Evolutionary conservation across 2,888 invertebrate species (phyloP), one percentile per base, ranked within the genome.

Genomic region (Cataglyphis albicans): DNA sequence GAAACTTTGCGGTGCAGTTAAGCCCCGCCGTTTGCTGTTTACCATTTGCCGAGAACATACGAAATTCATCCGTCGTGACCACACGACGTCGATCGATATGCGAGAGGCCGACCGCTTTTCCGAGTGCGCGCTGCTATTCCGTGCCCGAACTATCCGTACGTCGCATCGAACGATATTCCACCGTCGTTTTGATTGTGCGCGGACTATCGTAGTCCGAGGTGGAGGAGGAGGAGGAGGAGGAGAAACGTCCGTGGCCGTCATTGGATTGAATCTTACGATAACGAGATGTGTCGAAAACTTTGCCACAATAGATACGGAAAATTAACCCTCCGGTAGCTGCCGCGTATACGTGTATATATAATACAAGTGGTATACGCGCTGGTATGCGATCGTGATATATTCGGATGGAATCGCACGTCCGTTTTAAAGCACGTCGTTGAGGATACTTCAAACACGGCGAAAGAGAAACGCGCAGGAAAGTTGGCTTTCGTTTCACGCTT

Each of bases 21-120:
- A 90, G 87, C 89, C 85, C 82, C 85, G 82, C 82, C 88, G 85
- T 87, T 86, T 81, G 88, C 85, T 90, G 90, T 90, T 90, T 90
- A 88, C 90, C 89, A 87, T 90, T 90, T 84, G 89, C 87, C 84
- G 86, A 85, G 86, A 84, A 86, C 89, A 88, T 90, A 87, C 89
- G 90, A 90, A 90, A 90, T 90, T 89, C 90, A 90, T 90, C 90
- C 83, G 87, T 86, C 90, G 90, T 87, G 85, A 89, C 90, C 90
- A 75, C 88, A 89, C 89, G 83, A 81, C 84, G 84, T 67, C 86
- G 88, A 89, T 88, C 89, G 89, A 88, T 89, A 85, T 55, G 55
- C 35, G 76, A 68, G 76, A 68, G 74, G 70, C 82, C 72, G 73
- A 80, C 61, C 61, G 81, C 70, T 84, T 84, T 81, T 72, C 78